Percentiles rank a stretch among this genome's conserved stretches.
Conservation (phyloP, 1,140 invertebrate species). For the Drosophila tristis region DNA sequence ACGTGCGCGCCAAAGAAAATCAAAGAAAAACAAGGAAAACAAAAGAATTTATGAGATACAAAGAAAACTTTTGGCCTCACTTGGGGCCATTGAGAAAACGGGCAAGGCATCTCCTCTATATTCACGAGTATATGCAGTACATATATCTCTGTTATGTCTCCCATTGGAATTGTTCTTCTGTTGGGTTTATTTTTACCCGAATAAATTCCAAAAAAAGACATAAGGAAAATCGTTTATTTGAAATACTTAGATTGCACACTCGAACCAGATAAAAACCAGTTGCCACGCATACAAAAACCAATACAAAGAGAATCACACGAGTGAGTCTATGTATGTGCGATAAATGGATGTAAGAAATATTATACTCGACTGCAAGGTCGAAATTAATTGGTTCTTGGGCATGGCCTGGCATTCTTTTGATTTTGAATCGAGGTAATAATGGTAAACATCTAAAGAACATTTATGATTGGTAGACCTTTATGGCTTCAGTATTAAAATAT, state of each 20-base stretch:
- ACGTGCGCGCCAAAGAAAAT: slow-evolving; percentile 53
- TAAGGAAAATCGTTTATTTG: slow-evolving; percentile 52
- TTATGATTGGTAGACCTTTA: too few relatives aligned
- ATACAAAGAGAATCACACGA: not conserved
- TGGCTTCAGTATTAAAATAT: not conserved
- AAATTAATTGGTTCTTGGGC: slow-evolving; percentile 47
- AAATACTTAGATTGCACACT: slow-evolving; percentile 56
- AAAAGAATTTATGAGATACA: slow-evolving; percentile 74
- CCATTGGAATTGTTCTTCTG: slow-evolving; percentile 63
- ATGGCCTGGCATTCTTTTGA: not conserved
- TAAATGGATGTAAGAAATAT: slow-evolving; percentile 14
- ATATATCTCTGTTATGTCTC: slow-evolving; percentile 61
- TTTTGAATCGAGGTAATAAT: too few relatives aligned
- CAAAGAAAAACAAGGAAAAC: slow-evolving; percentile 61
- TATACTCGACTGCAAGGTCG: slow-evolving; percentile 32
- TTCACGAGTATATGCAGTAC: not conserved
- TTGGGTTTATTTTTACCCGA: slow-evolving; percentile 23
- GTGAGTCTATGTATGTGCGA: not conserved
- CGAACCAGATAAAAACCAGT: slow-evolving; percentile 29
- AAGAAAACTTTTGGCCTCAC: slow-evolving; percentile 62
- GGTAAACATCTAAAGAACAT: too few relatives aligned
- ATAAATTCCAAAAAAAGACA: slow-evolving; percentile 72
- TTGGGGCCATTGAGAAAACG: slow-evolving; percentile 3
- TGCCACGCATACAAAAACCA: slow-evolving; percentile 15
- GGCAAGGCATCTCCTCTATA: not conserved